Conservation (phyloP, 2,888 invertebrate species). For the Oscheius sp. region DNA sequence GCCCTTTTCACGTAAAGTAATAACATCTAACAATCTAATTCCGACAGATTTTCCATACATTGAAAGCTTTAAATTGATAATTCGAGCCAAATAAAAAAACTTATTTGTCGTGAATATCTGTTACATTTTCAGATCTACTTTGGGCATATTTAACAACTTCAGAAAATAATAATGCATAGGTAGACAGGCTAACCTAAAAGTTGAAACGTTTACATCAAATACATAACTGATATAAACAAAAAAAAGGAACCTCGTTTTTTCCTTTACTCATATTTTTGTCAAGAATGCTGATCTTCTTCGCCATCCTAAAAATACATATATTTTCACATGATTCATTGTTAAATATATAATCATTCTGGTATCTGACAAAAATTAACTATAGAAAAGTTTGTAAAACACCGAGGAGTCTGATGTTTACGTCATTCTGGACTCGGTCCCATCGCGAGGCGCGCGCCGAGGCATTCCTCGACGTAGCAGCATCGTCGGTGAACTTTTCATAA, state of each 20-base stretch:
- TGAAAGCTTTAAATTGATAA: slow-evolving; percentile 78
- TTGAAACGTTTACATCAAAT: too few species aligned
- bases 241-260: slow-evolving; percentile 60
- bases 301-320: slow-evolving; percentile 44
- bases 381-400: too few species aligned
- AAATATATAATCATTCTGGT: too few species aligned
- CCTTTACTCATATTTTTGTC: slow-evolving; percentile 68
- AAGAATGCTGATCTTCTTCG: slow-evolving; percentile 61
- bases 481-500: too few species aligned
- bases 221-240: neutral
- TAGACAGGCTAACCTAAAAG: slow-evolving; percentile 67
- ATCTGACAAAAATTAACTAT: too few species aligned
- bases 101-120: slow-evolving; percentile 88
- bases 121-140: slow-evolving; percentile 85
- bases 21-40: slow-evolving; percentile 87
- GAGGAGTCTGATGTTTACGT: too few species aligned
- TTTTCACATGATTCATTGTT: too few species aligned
- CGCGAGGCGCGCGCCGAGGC: too few species aligned
- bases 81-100: neutral
- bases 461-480: too few species aligned
- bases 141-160: slow-evolving; percentile 98
- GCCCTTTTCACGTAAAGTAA: slow-evolving; percentile 90
- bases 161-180: slow-evolving; percentile 93
- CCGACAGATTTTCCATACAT: slow-evolving; percentile 96
- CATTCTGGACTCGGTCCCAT: too few species aligned